phyloP scores from a whole-genome alignment of 2,888 invertebrate genomes.

The Drosophila mayaguana region DNA sequence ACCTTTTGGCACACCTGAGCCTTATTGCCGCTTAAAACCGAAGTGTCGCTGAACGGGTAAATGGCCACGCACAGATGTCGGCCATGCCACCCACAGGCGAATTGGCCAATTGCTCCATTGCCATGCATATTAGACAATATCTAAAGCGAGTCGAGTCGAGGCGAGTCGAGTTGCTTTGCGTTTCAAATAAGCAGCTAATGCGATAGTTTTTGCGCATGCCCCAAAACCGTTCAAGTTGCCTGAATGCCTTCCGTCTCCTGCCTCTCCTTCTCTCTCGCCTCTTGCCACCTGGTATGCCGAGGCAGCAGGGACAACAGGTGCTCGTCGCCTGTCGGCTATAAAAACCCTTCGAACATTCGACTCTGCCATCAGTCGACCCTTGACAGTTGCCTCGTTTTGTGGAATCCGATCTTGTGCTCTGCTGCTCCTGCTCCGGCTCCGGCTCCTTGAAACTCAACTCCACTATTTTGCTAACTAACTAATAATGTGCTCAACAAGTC shows the following conservation, averaged over 20 bases:
- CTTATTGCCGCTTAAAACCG: conserved; percentile 59
- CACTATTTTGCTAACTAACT: not conserved
- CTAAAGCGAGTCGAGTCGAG: conserved; percentile 25
- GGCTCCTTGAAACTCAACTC: not conserved
- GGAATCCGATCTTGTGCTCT: conserved; percentile 37
- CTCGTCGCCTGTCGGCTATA: conserved; percentile 53
- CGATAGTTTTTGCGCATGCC: conserved; percentile 68
- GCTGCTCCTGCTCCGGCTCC: not conserved
- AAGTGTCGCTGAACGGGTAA: conserved; percentile 27
- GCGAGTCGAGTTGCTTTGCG: conserved; percentile 47
- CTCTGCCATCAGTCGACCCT: conserved; percentile 55
- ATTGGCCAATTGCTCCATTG: conserved; percentile 49
- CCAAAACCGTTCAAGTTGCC: conserved; percentile 12
- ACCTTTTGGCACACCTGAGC: conserved; percentile 70
- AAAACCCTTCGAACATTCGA: conserved; percentile 40
- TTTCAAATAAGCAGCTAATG: conserved; percentile 49
- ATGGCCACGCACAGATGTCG: conserved; percentile 33
- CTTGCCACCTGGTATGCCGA: conserved; percentile 8
- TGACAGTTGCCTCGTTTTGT: conserved; percentile 41
- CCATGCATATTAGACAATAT: conserved; percentile 59
- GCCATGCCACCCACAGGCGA: conserved; percentile 34
- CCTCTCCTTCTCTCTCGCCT: not conserved
- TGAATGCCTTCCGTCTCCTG: not conserved
- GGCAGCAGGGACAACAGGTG: conserved; percentile 64
- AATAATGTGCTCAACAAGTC: conserved; percentile 26